phyloP scores from a whole-genome alignment of 53 echinoderm and acorn worm species.

The Mesocentrotus franciscanus region DNA sequence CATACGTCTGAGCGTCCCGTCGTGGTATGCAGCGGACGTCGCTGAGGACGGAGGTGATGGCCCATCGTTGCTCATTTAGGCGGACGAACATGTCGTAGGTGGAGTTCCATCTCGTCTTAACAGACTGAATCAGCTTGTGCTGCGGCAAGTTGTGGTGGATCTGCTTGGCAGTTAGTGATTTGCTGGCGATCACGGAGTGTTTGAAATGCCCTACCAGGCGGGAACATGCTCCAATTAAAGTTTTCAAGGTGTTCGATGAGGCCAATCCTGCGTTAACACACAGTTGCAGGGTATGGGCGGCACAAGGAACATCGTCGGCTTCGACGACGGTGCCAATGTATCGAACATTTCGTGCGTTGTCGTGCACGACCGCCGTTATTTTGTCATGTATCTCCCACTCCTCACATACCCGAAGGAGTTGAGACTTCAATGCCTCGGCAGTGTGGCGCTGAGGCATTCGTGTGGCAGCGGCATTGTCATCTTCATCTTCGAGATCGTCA shows the following conservation, averaged over 20 bases:
- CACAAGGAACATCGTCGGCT: slow-evolving; percentile 54
- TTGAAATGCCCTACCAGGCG: slow-evolving; percentile 68
- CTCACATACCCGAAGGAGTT: slow-evolving; percentile 35
- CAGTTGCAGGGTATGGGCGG: slow-evolving; percentile 73
- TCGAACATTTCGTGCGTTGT: slow-evolving; percentile 72
- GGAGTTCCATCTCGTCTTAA: slow-evolving; percentile 63
- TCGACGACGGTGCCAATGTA: neutral
- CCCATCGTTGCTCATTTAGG: slow-evolving; percentile 65
- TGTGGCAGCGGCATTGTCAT: too few species aligned
- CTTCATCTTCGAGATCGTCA: neutral
- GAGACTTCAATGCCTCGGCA: slow-evolving; percentile 54
- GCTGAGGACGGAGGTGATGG: neutral
- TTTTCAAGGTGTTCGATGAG: neutral
- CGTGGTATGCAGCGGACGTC: too few species aligned
- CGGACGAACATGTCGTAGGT: slow-evolving; percentile 57
- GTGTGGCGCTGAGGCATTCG: slow-evolving; percentile 71
- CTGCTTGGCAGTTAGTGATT: slow-evolving; percentile 63
- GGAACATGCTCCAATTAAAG: slow-evolving; percentile 11
- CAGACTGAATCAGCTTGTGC: slow-evolving; percentile 60
- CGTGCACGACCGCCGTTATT: slow-evolving; percentile 69
- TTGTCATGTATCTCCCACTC: slow-evolving; percentile 69
- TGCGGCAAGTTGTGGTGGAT: neutral
- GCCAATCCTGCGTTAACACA: slow-evolving; percentile 63
- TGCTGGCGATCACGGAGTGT: slow-evolving; percentile 52
- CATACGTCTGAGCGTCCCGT: too few species aligned